Percentiles rank a stretch among this genome's conserved stretches.
Evolutionary conservation across 2,888 invertebrate species (phyloP).

Genomic region (Apomyelois bistriatella): DNA sequence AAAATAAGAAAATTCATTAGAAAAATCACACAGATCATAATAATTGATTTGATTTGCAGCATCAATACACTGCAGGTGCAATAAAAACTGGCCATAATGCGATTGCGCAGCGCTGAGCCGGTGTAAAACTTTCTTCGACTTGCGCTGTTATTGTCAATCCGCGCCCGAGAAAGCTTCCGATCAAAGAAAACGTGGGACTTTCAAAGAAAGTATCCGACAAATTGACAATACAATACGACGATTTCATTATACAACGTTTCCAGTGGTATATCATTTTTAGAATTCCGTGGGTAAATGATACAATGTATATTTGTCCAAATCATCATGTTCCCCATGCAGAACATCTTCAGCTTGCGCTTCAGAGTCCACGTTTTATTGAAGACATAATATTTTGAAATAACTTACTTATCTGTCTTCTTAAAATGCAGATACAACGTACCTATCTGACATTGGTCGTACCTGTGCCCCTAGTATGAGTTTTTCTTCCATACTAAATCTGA

Average conservation of each 20-base stretch:
- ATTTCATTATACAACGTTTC: constrained; percentile 53
- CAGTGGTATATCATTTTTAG: constrained; percentile 53
- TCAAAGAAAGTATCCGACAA: constrained; percentile 57
- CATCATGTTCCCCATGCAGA: too few relatives aligned
- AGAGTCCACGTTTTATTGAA: too few relatives aligned
- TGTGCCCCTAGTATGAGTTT: too few relatives aligned
- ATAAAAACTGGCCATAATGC: constrained; percentile 8
- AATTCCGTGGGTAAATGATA: background rate
- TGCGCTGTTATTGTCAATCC: constrained; percentile 52
- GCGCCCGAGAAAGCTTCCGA: constrained; percentile 61
- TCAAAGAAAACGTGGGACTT: constrained; percentile 74
- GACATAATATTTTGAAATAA: too few relatives aligned
- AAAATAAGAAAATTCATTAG: background rate
- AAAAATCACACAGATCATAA: background rate
- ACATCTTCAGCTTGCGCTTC: too few relatives aligned
- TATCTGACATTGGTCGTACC: too few relatives aligned
- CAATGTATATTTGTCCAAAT: too few relatives aligned
- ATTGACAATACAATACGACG: constrained; percentile 43
- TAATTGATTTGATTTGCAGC: background rate
- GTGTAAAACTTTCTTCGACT: constrained; percentile 48
- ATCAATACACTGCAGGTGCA: background rate
- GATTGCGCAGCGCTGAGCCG: background rate
- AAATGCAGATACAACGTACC: too few relatives aligned
- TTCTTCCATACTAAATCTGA: too few relatives aligned
- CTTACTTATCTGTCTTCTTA: too few relatives aligned